Evolutionary conservation across 2,113 vertebrate genomes (phyloP).

Genomic region (Clupea harengus): DNA sequence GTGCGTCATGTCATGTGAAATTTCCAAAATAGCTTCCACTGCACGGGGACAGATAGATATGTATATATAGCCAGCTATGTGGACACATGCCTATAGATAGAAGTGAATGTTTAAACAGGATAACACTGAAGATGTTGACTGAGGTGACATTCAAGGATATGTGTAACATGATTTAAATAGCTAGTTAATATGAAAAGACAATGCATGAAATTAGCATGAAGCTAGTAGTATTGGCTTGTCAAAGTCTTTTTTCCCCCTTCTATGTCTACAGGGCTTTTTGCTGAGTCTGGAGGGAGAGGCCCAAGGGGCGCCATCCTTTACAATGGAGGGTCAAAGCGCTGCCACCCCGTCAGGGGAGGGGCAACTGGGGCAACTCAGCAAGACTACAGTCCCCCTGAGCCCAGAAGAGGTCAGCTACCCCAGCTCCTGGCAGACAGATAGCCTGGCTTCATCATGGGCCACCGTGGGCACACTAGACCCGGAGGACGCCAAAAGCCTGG

Average conservation of each 20-base stretch:
- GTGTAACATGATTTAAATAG: background rate
- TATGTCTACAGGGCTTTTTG: constrained; percentile 75
- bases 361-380: constrained; percentile 75
- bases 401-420: constrained; percentile 53
- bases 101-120: constrained; percentile 29
- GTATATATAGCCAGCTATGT: constrained; percentile 60
- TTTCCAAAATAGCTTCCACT: constrained; percentile 57
- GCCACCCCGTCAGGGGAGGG: constrained; percentile 69
- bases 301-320: background rate
- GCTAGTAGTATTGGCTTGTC: background rate
- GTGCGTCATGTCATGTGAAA: constrained; percentile 49
- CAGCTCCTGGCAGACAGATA: constrained; percentile 80
- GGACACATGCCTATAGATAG: constrained; percentile 60
- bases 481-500: constrained; percentile 85
- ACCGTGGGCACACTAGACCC: constrained; percentile 81
- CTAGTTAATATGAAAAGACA: background rate
- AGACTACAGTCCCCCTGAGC: constrained; percentile 73
- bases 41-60: constrained; percentile 56
- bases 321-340: constrained; percentile 61
- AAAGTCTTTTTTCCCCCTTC: background rate
- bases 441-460: constrained; percentile 89
- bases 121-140: constrained; percentile 24
- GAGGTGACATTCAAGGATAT: constrained; percentile 6
- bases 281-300: constrained; percentile 50
- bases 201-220: background rate